Base-by-base conservation (phyloP, 1,140 invertebrate genomes). In the Antheraea pernyi region DNA sequence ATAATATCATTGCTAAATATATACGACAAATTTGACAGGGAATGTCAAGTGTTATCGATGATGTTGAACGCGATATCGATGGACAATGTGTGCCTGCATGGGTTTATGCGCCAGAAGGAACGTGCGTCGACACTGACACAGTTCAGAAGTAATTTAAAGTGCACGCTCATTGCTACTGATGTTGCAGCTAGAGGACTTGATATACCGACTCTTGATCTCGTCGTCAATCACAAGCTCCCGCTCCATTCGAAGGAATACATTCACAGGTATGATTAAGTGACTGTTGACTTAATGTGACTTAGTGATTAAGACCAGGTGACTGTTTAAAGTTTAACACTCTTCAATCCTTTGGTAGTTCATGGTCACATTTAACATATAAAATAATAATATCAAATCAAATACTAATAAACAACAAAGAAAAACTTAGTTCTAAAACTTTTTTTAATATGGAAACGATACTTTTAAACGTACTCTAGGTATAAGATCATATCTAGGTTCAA, bases 141-240 rank as follows among this genome's bases (percentile, higher is more conserved):
- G 84, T 99, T 99, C 85, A 97, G 98, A 82, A 98, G 97, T 0
- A 97, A 97, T 83, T 94, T 95, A 22, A 93, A 96, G 3, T 96
- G 96, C 72, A 98, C 99, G 36, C 93, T 99, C 3, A 96, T 99
- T 67, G 98, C 99, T 6, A 99, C 99, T 19, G 98, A 99, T 4
- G 22, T 30, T 30, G 22, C 22, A 30, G 22, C 22, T 4, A 30
- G 22, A 30, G 22, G 22, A 2, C 90, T 98, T 19, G 97, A 98
- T 80, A 97, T 98, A 84, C 96, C 97, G 4, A 94, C 96, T 66
- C 98, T 99, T 4, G 95, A 99, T 85, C 93, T 99, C 70, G 97
- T 99, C 0, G 95, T 99, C 0, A 99, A 99, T 93, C 97, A 99
- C 85, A 96, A 96, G 78, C 94, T 99, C 76, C 99, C 98, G 0